phyloP scores from a whole-genome alignment of 2,113 vertebrate genomes.

The Gymnarchus niloticus region DNA sequence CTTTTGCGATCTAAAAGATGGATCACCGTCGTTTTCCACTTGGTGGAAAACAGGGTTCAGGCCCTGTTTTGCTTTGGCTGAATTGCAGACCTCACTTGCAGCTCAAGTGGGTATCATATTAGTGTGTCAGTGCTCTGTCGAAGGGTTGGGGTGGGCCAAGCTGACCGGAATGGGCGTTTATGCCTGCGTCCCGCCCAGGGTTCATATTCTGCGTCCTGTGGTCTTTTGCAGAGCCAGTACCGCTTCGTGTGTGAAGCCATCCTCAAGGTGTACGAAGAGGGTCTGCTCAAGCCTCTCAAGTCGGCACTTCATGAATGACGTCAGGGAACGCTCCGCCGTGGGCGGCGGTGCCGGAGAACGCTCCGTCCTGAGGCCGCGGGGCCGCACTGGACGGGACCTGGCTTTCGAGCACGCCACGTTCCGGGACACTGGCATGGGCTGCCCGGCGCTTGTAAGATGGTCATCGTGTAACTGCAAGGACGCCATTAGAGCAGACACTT shows the following conservation, averaged over 20 bases:
- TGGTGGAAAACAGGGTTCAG: not conserved
- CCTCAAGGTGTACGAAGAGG: conserved; percentile 93
- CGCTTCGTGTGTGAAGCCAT: conserved; percentile 98
- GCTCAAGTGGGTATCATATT: too few relatives aligned
- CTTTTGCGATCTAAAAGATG: not conserved
- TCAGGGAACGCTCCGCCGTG: conserved; percentile 34
- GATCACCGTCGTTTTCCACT: not conserved
- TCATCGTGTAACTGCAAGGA: conserved; percentile 51
- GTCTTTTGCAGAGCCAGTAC: conserved; percentile 83
- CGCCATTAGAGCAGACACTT: conserved; percentile 47
- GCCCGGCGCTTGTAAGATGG: conserved; percentile 41
- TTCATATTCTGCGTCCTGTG: not conserved
- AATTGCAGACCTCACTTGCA: too few relatives aligned
- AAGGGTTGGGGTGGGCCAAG: too few relatives aligned
- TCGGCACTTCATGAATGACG: conserved; percentile 67
- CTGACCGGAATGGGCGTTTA: too few relatives aligned
- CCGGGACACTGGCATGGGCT: not conserved
- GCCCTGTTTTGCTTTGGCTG: not conserved
- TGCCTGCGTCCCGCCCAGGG: too few relatives aligned
- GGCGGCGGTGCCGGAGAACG: not conserved
- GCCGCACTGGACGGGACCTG: conserved; percentile 43
- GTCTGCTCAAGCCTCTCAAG: conserved; percentile 76
- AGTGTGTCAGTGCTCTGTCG: too few relatives aligned
- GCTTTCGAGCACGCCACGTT: conserved; percentile 4
- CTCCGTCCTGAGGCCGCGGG: not conserved